Conservation (phyloP, 2,888 invertebrate genomes). For the Leptopilina drosophilae region DNA sequence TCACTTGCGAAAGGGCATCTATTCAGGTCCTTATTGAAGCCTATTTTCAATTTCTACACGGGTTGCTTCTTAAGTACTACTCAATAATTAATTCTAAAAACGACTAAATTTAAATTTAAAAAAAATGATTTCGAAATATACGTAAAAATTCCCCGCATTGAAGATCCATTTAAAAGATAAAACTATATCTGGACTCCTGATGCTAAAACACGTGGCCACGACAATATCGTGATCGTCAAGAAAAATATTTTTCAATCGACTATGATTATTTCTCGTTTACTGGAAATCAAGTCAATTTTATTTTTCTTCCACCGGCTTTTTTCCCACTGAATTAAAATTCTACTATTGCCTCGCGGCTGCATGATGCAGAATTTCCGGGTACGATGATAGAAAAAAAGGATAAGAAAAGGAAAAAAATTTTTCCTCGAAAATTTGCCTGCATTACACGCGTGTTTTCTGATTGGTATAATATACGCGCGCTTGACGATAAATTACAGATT, state of each 20-base stretch:
- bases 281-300: conserved; percentile 16
- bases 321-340: conserved; percentile 12
- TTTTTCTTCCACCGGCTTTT: neutral
- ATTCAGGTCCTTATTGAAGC: no score
- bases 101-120: no score
- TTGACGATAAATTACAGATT: conserved; percentile 23
- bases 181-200: neutral
- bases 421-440: conserved; percentile 1
- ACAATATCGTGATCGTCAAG: conserved; percentile 17
- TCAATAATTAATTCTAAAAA: no score
- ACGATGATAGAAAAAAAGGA: neutral
- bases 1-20: no score
- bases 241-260: conserved; percentile 16
- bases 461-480: neutral
- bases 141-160: neutral
- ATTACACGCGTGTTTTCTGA: conserved; percentile 7
- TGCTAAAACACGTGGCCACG: neutral
- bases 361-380: conserved; percentile 22
- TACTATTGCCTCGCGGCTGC: conserved; percentile 11
- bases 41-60: no score
- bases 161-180: conserved; percentile 18
- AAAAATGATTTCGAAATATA: no score
- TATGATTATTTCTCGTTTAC: conserved; percentile 23
- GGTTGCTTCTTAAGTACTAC: no score
- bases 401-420: neutral